phyloP scores from a whole-genome alignment of 2,888 invertebrate genomes.

The Linyphia triangularis region DNA sequence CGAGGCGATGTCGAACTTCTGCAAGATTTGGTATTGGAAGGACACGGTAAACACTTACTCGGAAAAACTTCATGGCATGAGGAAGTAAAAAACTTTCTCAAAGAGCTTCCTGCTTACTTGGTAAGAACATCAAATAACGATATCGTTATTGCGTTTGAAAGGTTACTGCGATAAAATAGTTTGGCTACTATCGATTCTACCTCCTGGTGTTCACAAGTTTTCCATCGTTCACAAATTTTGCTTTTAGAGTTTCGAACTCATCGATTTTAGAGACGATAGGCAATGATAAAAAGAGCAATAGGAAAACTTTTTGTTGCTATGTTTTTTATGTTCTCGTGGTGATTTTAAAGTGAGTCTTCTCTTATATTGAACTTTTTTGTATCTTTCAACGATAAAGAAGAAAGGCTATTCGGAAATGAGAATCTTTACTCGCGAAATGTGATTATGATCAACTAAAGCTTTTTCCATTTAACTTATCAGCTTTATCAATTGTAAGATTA shows the following conservation, averaged over 20 bases:
- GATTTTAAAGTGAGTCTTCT: background rate
- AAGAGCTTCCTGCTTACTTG: slow-evolving; percentile 75
- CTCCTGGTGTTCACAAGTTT: too few relatives aligned
- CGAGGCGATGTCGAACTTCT: slow-evolving; percentile 76
- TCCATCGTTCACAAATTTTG: background rate
- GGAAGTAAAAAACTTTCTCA: slow-evolving; percentile 91
- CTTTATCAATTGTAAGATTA: too few relatives aligned
- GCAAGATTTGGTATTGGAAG: slow-evolving; percentile 77
- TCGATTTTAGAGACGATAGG: background rate
- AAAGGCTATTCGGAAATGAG: too few relatives aligned
- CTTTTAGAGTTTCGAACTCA: background rate
- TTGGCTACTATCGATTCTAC: background rate
- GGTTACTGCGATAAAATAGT: background rate
- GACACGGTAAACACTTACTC: slow-evolving; percentile 77
- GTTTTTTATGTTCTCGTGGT: background rate
- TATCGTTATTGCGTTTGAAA: background rate
- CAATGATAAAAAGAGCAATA: background rate
- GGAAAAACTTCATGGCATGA: slow-evolving; percentile 82
- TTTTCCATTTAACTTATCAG: too few relatives aligned
- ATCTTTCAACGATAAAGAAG: background rate
- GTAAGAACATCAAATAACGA: slow-evolving; percentile 32
- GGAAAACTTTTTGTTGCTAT: background rate
- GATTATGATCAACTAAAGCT: too few relatives aligned
- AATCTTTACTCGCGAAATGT: too few relatives aligned
- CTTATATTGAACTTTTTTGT: background rate